Conservation (phyloP, 2,113 vertebrate species). For the Spheniscus mendiculus region DNA sequence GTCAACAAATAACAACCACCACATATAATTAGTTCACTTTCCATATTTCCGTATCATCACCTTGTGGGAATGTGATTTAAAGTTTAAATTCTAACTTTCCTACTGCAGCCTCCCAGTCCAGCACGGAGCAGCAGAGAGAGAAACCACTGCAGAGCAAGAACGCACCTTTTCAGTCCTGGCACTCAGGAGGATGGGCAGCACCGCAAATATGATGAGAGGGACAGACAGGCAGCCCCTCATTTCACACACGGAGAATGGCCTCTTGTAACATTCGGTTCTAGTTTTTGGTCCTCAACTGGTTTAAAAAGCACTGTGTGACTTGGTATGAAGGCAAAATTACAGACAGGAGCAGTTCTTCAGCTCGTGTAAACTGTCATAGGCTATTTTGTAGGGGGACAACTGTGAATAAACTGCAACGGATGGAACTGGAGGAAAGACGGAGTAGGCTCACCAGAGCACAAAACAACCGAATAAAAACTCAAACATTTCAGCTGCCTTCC, state of each 20-base stretch:
- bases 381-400: neutral
- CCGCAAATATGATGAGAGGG: neutral
- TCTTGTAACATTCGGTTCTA: neutral
- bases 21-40: neutral
- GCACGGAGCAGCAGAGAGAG: neutral
- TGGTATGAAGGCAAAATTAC: neutral
- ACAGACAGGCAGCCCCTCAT: neutral
- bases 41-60: neutral
- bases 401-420: neutral
- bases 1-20: neutral
- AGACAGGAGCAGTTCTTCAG: neutral
- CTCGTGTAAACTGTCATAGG: neutral
- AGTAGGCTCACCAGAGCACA: neutral
- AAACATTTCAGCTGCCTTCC: neutral
- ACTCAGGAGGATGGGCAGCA: neutral
- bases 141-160: neutral
- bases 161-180: neutral
- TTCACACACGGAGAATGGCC: accelerated
- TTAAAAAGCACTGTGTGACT: neutral
- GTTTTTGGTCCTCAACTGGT: neutral
- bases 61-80: neutral
- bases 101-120: neutral
- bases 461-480: neutral
- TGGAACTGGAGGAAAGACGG: accelerated
- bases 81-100: neutral